A percentile compares a stretch with the other conserved stretches of the same genome.
Evolutionary conservation across 2,113 vertebrate species (phyloP).

Genomic region (Haemorhous mexicanus): DNA sequence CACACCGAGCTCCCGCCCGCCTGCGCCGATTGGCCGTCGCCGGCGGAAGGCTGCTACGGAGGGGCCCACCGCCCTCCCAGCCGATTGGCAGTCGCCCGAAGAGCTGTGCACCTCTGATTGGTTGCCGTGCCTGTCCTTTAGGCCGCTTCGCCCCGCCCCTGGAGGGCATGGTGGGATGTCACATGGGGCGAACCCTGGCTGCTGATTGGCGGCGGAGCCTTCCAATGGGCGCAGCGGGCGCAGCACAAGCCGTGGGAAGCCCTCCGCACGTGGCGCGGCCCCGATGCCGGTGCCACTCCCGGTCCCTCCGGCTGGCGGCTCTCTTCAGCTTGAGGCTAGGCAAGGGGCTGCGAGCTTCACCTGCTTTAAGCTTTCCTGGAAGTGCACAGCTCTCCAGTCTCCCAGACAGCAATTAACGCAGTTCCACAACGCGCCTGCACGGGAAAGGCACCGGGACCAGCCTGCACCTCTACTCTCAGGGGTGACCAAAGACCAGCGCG

Average conservation of each 20-base stretch:
- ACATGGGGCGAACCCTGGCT: neutral
- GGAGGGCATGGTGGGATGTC: fast-evolving
- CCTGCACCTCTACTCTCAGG: neutral
- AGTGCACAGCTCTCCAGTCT: neutral
- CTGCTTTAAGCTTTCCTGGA: neutral
- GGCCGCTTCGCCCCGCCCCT: fast-evolving
- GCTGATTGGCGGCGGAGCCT: neutral
- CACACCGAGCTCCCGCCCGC: fast-evolving
- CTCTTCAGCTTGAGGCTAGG: fast-evolving
- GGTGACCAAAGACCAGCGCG: too few relatives aligned
- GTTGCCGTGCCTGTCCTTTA: fast-evolving
- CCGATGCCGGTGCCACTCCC: too few relatives aligned
- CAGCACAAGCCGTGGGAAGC: fast-evolving
- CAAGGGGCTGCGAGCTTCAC: neutral
- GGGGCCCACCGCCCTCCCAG: fast-evolving
- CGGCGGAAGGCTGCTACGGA: fast-evolving
- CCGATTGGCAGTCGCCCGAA: fast-evolving
- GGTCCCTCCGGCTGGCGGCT: neutral
- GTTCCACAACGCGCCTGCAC: fast-evolving
- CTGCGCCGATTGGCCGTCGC: neutral
- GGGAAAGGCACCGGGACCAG: fast-evolving
- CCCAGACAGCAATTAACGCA: neutral
- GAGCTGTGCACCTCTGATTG: neutral
- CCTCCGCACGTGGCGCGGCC: fast-evolving
- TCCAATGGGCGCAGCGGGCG: neutral